Evolutionary conservation across 2,113 vertebrate genomes (phyloP), one percentile per base, ranked within the genome.

Genomic region (Zeus faber): DNA sequence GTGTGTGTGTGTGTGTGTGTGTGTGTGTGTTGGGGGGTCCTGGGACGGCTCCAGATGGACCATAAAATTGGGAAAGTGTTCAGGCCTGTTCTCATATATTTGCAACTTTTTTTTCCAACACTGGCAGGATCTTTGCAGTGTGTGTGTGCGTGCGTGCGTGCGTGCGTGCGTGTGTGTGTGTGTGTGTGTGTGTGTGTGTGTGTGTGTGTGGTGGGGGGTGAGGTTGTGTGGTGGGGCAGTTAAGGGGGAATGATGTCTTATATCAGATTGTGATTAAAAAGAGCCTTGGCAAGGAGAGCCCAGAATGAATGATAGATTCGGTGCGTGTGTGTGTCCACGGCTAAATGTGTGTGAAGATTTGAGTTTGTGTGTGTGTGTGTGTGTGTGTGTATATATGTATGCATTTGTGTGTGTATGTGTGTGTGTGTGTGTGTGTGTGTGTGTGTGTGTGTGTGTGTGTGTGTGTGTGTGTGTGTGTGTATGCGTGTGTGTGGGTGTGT

Each of bases 1-100:
- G n/a, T 33, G 29, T 33, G 8, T 33, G 29, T 3, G 29, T 33
- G 29, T 33, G 29, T 31, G 29, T 31, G 29, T 31, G 2, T 10
- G 29, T 33, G n/a, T 33, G 29, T 33, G 8, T 33, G 29, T 3
- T 33, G 45, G 43, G 54, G 63, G 33, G 23, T 17, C 40, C 68
- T 81, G 69, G 65, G 66, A 59, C 60, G 4, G 6, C 9, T 79
- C 66, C 81, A 84, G 77, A 80, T 82, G 73, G 77, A 79, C 47
- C 52, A 72, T 63, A 76, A 79, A 76, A 65, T 80, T 65, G 73
- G 61, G 74, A 82, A 78, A 80, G 67, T 81, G 77, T 71, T 79
- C 64, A 63, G 63, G 65, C 61, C 70, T 80, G 67, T 73, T 75
- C 62, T 77, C 82, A 80, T 72, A 58, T 82, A 72, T 80, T 76